These are phyloP conservation scores for Neostethus bicornis DNA, from an alignment of 2,797 vertebrate species.

Conservation along the genomic window DNA sequence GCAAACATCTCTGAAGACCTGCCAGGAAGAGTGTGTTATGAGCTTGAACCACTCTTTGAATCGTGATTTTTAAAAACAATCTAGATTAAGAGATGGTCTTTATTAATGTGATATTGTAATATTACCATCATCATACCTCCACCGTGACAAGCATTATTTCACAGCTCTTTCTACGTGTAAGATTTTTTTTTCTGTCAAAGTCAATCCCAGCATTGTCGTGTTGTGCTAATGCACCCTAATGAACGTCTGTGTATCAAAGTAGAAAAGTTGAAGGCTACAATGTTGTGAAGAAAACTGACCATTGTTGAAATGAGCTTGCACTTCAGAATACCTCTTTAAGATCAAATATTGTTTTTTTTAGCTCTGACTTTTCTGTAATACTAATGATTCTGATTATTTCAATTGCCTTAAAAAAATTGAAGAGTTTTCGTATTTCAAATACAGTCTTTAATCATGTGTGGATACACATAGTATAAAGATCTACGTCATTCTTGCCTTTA, in stretches of 20 bases:
- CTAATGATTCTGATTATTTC: conserved; percentile 13
- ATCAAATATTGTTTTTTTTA: neutral
- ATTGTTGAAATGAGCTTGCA: conserved; percentile 8
- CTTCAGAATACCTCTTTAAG: no score
- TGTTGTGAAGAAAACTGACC: neutral
- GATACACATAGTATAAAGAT: neutral
- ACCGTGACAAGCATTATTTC: neutral
- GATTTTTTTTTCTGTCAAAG: conserved; percentile 5
- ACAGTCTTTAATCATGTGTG: conserved; percentile 1
- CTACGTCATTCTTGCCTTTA: neutral
- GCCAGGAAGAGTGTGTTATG: conserved; percentile 71
- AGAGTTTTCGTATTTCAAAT: conserved; percentile 4
- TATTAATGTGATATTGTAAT: neutral
- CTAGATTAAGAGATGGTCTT: no score
- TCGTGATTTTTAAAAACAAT: conserved; percentile 22
- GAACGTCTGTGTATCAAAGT: neutral
- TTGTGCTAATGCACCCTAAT: neutral
- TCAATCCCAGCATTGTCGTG: neutral
- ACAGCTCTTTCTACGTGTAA: conserved; percentile 2
- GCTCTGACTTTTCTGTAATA: conserved; percentile 14
- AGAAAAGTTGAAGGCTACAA: neutral
- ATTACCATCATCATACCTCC: conserved; percentile 7
- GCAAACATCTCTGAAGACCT: conserved; percentile 65
- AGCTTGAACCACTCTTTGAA: conserved; percentile 69
- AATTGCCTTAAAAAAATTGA: conserved; percentile 11